Base-by-base conservation (phyloP, 2,888 invertebrate species). In the Disparrhopalites patrizii region DNA sequence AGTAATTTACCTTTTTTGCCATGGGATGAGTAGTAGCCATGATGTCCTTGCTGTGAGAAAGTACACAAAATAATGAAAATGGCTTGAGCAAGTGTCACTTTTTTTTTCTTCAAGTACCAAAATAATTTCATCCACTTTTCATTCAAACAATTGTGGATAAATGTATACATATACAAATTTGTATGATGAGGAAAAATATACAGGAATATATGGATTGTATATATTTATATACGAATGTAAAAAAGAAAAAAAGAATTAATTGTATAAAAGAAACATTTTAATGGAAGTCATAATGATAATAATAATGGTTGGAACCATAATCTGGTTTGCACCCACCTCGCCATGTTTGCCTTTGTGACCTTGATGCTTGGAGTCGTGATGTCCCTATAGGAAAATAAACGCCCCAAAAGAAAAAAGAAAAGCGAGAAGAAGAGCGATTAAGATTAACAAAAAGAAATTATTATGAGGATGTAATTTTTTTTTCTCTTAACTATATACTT, bases 271-370 rank as follows among this genome's bases (percentile, higher is more conserved):
- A 40, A 27, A 47, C 40, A 40, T 28, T 60, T 20, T 25, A 31
- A 43, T 18, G 5, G 30, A 55, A 25, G 13, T 13, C 5, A n/a
- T 20, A 55, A 18, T 25, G 20, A 28, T 13, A 28, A 55, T 20
- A 55, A 28, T 55, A 55, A 2, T 30, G 7, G 13, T 40, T 3
- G 40, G 3, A 40, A 18, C n/a, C 40, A 36, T 36, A 15, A 43
- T 10, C 8, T 43, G n/a, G 18, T 23, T 43, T 50, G 23, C 18
- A 23, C 63, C 65, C 63, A 70, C 72, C 58, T 74, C 65, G 52
- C 74, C 74, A 65, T 74, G 74, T 10, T 72, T 63, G 1, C 70
- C 70, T 43, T 74, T 72, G 68, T 72, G 71, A 2, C 74, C 74
- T 66, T 70, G 68, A 55, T 74, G 70, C 63, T 72, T 70, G 65